Conservation (phyloP, 1,140 invertebrate genomes). For the Plodia interpunctella region DNA sequence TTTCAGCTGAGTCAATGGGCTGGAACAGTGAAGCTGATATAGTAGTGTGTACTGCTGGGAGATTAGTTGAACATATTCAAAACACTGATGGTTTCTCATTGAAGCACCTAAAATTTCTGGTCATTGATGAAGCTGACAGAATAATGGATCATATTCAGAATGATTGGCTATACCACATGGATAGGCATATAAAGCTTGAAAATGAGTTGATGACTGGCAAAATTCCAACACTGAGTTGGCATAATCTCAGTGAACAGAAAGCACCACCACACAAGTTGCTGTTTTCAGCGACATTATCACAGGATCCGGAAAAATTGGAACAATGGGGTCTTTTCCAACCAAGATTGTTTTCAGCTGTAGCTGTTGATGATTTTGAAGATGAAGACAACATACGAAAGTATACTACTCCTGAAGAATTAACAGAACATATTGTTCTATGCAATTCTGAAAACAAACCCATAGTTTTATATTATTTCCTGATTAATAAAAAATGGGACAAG, state of each 20-base stretch:
- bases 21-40: constrained; percentile 87
- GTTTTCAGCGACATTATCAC: constrained; percentile 96
- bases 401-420: constrained; percentile 89
- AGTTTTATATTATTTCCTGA: constrained; percentile 85
- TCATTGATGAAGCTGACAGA: constrained; percentile 97
- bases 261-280: constrained; percentile 92
- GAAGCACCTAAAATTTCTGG: constrained; percentile 87
- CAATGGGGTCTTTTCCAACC: constrained; percentile 93
- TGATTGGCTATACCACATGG: constrained; percentile 89
- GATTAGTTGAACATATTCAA: constrained; percentile 94
- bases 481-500: constrained; percentile 82
- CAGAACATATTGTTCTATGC: constrained; percentile 85
- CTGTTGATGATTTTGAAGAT: constrained; percentile 65
- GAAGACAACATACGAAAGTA: constrained; percentile 83
- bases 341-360: constrained; percentile 90
- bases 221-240: constrained; percentile 64
- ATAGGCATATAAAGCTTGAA: constrained; percentile 77
- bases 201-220: constrained; percentile 58
- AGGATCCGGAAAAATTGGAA: constrained; percentile 96
- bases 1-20: constrained; percentile 65
- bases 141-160: constrained; percentile 94
- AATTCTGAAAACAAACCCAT: constrained; percentile 88
- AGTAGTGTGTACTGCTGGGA: constrained; percentile 94
- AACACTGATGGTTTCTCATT: constrained; percentile 92
- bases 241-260: constrained; percentile 64